Conservation (phyloP, 2,113 vertebrate species). For the Pycnonotus jocosus region DNA sequence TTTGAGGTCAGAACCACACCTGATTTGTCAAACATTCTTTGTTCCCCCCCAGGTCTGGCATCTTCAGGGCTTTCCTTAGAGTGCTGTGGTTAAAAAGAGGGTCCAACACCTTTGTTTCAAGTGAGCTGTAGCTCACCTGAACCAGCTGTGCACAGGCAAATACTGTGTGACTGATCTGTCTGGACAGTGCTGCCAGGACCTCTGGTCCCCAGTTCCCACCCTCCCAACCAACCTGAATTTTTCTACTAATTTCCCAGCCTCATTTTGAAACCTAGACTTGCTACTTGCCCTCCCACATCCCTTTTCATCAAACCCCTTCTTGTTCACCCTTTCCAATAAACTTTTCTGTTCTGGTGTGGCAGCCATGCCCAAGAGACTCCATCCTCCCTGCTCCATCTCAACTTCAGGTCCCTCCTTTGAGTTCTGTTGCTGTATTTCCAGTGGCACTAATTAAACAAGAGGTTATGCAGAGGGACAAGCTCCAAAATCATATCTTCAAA, state of each 20-base stretch:
- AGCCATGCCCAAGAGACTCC: background rate
- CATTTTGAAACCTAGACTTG: background rate
- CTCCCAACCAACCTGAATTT: background rate
- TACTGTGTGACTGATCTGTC: background rate
- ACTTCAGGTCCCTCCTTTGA: background rate
- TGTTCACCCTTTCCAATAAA: background rate
- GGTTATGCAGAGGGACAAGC: background rate
- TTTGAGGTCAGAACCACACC: background rate
- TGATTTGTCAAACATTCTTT: background rate
- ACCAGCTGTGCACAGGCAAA: background rate
- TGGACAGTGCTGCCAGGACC: background rate
- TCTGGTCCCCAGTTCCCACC: background rate
- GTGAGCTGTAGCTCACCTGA: background rate
- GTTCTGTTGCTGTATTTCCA: background rate
- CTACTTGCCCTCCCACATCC: fast-evolving
- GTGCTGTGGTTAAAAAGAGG: background rate
- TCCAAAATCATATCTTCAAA: constrained; percentile 6
- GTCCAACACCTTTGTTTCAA: background rate
- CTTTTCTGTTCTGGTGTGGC: background rate
- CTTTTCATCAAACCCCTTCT: background rate
- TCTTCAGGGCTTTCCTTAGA: background rate
- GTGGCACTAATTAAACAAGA: constrained; percentile 17
- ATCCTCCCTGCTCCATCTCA: background rate
- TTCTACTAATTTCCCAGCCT: background rate
- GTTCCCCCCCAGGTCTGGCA: background rate